Evolutionary conservation across 2,888 invertebrate species (phyloP).

Genomic region (Dilophus febrilis): DNA sequence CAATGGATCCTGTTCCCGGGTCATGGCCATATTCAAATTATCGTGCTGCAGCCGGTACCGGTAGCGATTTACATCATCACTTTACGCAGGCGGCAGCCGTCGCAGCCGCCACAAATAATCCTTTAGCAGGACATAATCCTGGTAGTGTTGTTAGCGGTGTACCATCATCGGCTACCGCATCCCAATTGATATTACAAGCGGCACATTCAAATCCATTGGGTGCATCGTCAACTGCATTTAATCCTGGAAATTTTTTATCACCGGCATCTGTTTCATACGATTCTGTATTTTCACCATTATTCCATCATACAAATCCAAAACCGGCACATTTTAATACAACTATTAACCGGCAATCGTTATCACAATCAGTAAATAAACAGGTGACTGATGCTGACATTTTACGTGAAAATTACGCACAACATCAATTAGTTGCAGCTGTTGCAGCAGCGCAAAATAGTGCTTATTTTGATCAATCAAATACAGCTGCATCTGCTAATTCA

Average conservation of each 20-base stretch:
- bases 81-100: slow-evolving; percentile 34
- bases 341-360: slow-evolving; percentile 40
- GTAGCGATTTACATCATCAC: slow-evolving; percentile 51
- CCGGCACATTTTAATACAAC: slow-evolving; percentile 53
- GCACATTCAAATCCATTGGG: slow-evolving; percentile 42
- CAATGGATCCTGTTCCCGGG: slow-evolving; percentile 69
- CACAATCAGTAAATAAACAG: slow-evolving; percentile 42
- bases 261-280: slow-evolving; percentile 65
- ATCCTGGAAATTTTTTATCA: slow-evolving; percentile 55
- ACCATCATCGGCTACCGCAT: slow-evolving; percentile 43
- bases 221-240: slow-evolving; percentile 45
- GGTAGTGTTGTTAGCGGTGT: slow-evolving; percentile 24
- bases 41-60: slow-evolving; percentile 53
- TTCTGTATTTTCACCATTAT: slow-evolving; percentile 64
- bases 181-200: slow-evolving; percentile 43
- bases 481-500: slow-evolving; percentile 15
- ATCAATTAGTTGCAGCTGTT: slow-evolving; percentile 36
- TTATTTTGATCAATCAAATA: slow-evolving; percentile 49
- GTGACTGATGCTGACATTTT: slow-evolving; percentile 37
- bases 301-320: slow-evolving; percentile 61
- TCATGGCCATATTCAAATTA: slow-evolving; percentile 79
- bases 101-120: slow-evolving; percentile 14
- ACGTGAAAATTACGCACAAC: slow-evolving; percentile 38
- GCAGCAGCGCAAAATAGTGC: slow-evolving; percentile 38
- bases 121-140: slow-evolving; percentile 17